Evolutionary conservation across 2,113 vertebrate genomes (phyloP).

Genomic region (Thymallus thymallus): DNA sequence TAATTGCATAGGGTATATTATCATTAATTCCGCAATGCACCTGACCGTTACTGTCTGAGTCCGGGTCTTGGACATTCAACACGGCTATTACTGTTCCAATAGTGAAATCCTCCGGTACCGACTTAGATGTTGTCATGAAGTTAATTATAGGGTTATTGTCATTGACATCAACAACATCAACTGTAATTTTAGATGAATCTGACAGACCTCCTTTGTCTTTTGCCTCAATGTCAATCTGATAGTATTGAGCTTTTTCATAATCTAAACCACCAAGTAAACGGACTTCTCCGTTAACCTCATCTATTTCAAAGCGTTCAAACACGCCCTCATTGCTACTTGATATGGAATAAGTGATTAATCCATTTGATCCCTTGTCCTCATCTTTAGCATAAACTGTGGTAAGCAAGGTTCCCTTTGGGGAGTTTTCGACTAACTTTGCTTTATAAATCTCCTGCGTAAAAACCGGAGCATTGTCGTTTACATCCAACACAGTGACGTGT

Average conservation of each 20-base stretch:
- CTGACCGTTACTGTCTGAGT: conserved; percentile 69
- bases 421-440: not conserved
- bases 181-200: conserved; percentile 8
- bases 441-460: conserved; percentile 1
- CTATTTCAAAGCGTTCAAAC: not conserved
- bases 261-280: not conserved
- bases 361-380: not conserved
- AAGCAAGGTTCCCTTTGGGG: not conserved
- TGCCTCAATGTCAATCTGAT: conserved; percentile 11
- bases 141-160: conserved; percentile 36
- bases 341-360: not conserved
- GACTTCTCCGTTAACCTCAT: not conserved
- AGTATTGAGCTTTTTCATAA: conserved; percentile 16
- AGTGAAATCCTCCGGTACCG: conserved; percentile 56
- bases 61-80: conserved; percentile 71
- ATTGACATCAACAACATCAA: not conserved
- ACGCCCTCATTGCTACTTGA: not conserved
- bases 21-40: conserved; percentile 60
- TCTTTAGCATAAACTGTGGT: not conserved
- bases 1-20: conserved; percentile 44
- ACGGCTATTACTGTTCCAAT: conserved; percentile 66
- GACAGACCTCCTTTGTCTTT: conserved; percentile 15
- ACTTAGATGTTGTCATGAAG: conserved; percentile 46
- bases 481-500: conserved; percentile 10
- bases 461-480: conserved; percentile 15